Evolutionary conservation across 2,888 invertebrate genomes (phyloP).

Genomic region (Gari tellinella): DNA sequence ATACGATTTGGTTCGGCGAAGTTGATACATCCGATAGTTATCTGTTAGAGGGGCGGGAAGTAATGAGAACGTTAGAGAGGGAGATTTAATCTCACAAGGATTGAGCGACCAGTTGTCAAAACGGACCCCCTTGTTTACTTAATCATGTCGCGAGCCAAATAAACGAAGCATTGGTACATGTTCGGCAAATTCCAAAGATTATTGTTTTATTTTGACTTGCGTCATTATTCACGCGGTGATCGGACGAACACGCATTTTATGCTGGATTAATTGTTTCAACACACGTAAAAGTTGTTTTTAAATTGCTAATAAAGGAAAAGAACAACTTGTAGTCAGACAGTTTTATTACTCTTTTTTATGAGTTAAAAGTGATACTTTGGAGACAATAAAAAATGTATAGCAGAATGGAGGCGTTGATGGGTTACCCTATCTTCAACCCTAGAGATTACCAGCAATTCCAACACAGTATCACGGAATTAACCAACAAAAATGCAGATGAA

Average conservation of each 20-base stretch:
- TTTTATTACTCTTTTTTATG: no score
- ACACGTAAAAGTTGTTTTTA: no score
- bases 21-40: slow-evolving; percentile 49
- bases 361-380: no score
- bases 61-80: slow-evolving; percentile 9
- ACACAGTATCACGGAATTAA: not conserved
- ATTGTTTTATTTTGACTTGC: no score
- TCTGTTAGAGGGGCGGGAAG: slow-evolving; percentile 32
- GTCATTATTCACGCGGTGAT: no score
- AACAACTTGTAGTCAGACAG: no score
- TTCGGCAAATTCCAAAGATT: not conserved
- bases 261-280: no score
- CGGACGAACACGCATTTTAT: not conserved
- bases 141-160: slow-evolving; percentile 8
- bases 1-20: slow-evolving; percentile 64
- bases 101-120: slow-evolving; percentile 37
- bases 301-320: no score
- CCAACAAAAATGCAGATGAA: not conserved
- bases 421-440: slow-evolving; percentile 12
- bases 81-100: slow-evolving; percentile 14
- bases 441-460: slow-evolving; percentile 10
- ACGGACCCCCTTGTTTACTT: slow-evolving; percentile 20
- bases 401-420: slow-evolving; percentile 15
- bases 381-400: no score
- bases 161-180: slow-evolving; percentile 9